A percentile compares a stretch with the other conserved stretches of the same genome.
Evolutionary conservation across 1,140 invertebrate genomes (phyloP).

Genomic region (Scaptomyza hsui): DNA sequence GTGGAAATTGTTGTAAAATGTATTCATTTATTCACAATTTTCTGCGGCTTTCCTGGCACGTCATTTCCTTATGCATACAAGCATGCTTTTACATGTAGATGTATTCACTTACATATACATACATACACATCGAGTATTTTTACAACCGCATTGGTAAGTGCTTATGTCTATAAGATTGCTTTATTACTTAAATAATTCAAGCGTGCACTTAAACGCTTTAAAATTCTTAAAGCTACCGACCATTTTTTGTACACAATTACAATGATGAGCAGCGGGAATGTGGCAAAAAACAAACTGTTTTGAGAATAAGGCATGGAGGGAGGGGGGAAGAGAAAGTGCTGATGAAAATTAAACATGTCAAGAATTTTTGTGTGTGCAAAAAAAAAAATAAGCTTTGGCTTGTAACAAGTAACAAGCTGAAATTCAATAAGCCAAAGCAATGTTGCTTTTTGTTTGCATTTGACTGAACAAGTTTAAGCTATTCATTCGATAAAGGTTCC

Average conservation of each 20-base stretch:
- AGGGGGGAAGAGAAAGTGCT: too few relatives aligned
- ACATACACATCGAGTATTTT: neutral
- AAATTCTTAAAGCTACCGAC: neutral
- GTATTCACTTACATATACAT: neutral
- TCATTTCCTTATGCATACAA: neutral
- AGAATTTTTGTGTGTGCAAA: too few relatives aligned
- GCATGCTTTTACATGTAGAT: too few relatives aligned
- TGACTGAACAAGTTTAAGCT: neutral
- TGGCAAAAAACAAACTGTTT: neutral
- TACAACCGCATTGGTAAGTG: neutral
- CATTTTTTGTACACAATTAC: neutral
- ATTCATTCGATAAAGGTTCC: neutral
- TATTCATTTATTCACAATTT: conserved; percentile 27
- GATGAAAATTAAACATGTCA: too few relatives aligned
- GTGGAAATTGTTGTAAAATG: conserved; percentile 22
- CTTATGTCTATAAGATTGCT: neutral
- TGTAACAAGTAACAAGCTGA: neutral
- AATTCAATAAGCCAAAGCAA: neutral
- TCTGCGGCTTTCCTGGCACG: neutral
- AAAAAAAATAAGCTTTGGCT: neutral
- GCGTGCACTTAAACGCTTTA: neutral
- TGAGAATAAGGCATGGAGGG: too few relatives aligned
- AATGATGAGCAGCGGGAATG: neutral
- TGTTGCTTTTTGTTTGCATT: neutral
- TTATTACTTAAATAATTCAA: neutral